A percentile compares a stretch with the other conserved stretches of the same genome.
phyloP scores from a whole-genome alignment of 1,140 invertebrate genomes.

The Coelopa frigida region DNA sequence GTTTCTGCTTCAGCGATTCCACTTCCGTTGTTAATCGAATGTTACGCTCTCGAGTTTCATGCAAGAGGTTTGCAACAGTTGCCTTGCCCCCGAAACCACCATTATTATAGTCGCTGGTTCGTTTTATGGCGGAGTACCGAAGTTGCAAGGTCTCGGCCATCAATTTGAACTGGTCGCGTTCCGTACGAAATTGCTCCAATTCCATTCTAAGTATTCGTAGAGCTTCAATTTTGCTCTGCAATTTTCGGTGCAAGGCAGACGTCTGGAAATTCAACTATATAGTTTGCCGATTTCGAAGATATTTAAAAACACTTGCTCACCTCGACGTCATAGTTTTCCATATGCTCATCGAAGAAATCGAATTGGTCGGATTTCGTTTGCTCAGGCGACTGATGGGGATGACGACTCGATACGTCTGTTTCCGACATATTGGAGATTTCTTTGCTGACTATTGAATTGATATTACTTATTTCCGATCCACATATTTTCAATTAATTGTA shows the following conservation, averaged over 20 bases:
- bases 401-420: too few species aligned
- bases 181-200: constrained; percentile 67
- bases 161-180: constrained; percentile 73
- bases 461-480: too few species aligned
- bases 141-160: constrained; percentile 72
- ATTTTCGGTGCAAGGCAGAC: constrained; percentile 57
- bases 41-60: constrained; percentile 58
- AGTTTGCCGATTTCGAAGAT: neutral
- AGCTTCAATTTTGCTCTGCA: constrained; percentile 75
- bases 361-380: neutral
- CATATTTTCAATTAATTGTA: too few species aligned
- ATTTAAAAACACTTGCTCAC: constrained; percentile 13
- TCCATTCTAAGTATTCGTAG: constrained; percentile 68
- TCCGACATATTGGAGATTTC: too few species aligned
- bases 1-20: constrained; percentile 61
- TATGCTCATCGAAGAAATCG: constrained; percentile 22
- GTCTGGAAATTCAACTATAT: constrained; percentile 39
- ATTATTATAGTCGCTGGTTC: constrained; percentile 31
- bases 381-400: too few species aligned
- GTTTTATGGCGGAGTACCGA: constrained; percentile 52
- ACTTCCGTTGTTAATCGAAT: constrained; percentile 61
- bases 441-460: too few species aligned
- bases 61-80: constrained; percentile 44
- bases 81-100: constrained; percentile 23
- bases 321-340: constrained; percentile 35